Conservation (phyloP, 1,140 invertebrate species). For the Leptinotarsa defecta region DNA sequence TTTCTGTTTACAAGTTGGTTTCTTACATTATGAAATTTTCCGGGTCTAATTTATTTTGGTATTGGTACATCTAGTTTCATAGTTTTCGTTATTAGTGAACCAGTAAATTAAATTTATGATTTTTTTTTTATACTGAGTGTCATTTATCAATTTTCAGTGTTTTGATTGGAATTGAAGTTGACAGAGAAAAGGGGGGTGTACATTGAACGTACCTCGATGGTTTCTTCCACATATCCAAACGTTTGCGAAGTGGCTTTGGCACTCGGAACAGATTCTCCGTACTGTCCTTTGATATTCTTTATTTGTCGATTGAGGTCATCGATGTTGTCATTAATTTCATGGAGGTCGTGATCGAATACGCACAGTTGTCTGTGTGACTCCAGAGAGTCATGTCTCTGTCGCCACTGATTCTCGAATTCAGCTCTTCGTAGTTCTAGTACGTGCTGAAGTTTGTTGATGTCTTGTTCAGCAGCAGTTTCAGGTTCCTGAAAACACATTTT, state of each 20-base stretch:
- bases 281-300: conserved; percentile 66
- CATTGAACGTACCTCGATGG: conserved; percentile 67
- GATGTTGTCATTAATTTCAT: conserved; percentile 74
- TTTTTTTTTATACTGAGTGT: no score
- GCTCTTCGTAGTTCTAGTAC: conserved; percentile 61
- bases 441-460: conserved; percentile 71
- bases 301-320: conserved; percentile 70
- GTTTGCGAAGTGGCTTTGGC: conserved; percentile 72
- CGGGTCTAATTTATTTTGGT: no score
- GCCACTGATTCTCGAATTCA: conserved; percentile 66
- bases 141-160: background rate
- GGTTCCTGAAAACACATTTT: conserved; percentile 65
- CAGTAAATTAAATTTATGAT: no score
- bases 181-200: background rate
- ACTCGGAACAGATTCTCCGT: conserved; percentile 72
- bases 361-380: conserved; percentile 70
- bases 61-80: no score
- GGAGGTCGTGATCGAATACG: conserved; percentile 73
- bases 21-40: no score
- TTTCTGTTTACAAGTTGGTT: no score
- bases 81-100: no score
- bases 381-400: conserved; percentile 64
- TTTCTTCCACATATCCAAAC: conserved; percentile 80
- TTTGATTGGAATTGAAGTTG: background rate
- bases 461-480: conserved; percentile 66